Percentiles rank a stretch among this genome's conserved stretches.
phyloP scores from a whole-genome alignment of 2,888 invertebrate genomes.

The Dryobota labecula region DNA sequence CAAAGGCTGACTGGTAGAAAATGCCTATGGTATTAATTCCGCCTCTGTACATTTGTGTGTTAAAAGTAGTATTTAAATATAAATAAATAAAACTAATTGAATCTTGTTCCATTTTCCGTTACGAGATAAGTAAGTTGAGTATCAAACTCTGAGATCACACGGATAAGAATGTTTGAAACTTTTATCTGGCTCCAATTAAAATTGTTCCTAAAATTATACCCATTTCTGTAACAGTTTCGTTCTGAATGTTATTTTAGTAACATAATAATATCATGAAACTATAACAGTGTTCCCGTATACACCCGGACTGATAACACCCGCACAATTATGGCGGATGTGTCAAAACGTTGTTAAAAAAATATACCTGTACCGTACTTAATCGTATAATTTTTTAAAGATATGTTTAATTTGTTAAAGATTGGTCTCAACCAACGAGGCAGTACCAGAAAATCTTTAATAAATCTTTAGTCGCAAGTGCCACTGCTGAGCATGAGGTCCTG shows the following conservation, averaged over 20 bases:
- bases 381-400: too few species aligned
- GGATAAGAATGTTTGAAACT: constrained; percentile 28
- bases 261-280: constrained; percentile 34
- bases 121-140: constrained; percentile 20
- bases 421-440: too few species aligned
- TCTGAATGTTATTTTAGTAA: constrained; percentile 36
- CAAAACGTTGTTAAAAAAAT: constrained; percentile 23
- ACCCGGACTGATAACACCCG: constrained; percentile 54
- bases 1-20: too few species aligned
- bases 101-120: constrained; percentile 1
- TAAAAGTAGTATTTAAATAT: too few species aligned
- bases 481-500: neutral
- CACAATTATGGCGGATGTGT: constrained; percentile 28
- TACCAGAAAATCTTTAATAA: too few species aligned
- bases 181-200: constrained; percentile 31
- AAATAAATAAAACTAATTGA: constrained; percentile 5
- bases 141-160: constrained; percentile 20
- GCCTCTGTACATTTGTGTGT: too few species aligned
- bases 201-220: constrained; percentile 35
- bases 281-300: constrained; percentile 50
- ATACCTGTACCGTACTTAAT: neutral
- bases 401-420: too few species aligned
- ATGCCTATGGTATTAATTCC: too few species aligned
- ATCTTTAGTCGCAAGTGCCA: too few species aligned
- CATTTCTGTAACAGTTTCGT: constrained; percentile 18